Evolutionary conservation across 2,113 vertebrate genomes (phyloP).

Genomic region (sheep (Ovis aries)): ARS-UI_Ramb_v3.0 NC_056054.1:88507501-88508000

Average conservation of each 20-base stretch:
- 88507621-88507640: not conserved
- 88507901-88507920: no score
- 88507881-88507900: no score
- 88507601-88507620: not conserved
- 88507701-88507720: not conserved
- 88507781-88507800: no score
- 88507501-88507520: not conserved
- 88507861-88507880: no score
- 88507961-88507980: not conserved
- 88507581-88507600: not conserved
- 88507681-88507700: not conserved
- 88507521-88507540: constrained; percentile 25
- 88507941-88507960: no score
- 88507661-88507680: not conserved
- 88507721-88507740: not conserved
- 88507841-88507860: no score
- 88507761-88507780: no score
- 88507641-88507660: not conserved
- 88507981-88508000: not conserved
- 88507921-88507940: no score
- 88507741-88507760: no score
- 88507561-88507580: not conserved
- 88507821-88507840: no score
- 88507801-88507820: no score
- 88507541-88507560: not conserved